Evolutionary conservation across 2,888 invertebrate species (phyloP), one percentile per base, ranked within the genome.

Genomic region (Dasysyrphus albostriatus): DNA sequence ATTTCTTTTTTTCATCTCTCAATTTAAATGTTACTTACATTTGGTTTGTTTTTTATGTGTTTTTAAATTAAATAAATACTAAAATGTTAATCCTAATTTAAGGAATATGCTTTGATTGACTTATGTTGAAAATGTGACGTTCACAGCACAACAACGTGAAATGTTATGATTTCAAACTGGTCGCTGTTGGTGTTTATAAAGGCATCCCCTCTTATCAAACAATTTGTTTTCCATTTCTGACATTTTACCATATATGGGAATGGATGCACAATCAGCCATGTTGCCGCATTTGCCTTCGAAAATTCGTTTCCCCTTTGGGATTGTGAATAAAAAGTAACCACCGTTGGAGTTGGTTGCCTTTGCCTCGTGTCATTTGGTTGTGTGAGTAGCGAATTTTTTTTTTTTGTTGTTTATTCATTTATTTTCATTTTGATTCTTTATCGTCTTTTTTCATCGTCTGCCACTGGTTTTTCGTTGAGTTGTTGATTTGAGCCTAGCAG

Each of bases 241-340:
- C 90, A 90, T 91, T 92, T 92, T 91, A 92, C 92, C 92, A 92
- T 92, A 92, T 92, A 92, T 92, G 92, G 92, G 88, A 90, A 91
- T 92, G 91, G 78, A 88, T 88, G 87, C 88, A 87, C 83, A 83
- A 85, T 85, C 85, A 76, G 82, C 82, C 54, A 78, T 83, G 85
- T 85, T 85, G 85, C 85, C 85, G 85, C 85, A 87, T 87, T 87
- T 87, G 83, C 87, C 87, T 77, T 82, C 73, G 77, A 51, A 74
- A 78, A 83, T 39, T 83, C 83, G 83, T 87, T 87, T 87, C 87
- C 87, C 87, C 87, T 87, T 83, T 87, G 59, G 74, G 75, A 83
- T 54, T 78, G 78, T 78, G 78, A 70, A 59, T 75, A 49, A 77
- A 58, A 69, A 54, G 59, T 61, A 19, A 63, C 63, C 58, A 63